These are phyloP conservation scores for Serinus canaria DNA, from an alignment of 2,113 vertebrate species.

Conservation along the genomic window DNA sequence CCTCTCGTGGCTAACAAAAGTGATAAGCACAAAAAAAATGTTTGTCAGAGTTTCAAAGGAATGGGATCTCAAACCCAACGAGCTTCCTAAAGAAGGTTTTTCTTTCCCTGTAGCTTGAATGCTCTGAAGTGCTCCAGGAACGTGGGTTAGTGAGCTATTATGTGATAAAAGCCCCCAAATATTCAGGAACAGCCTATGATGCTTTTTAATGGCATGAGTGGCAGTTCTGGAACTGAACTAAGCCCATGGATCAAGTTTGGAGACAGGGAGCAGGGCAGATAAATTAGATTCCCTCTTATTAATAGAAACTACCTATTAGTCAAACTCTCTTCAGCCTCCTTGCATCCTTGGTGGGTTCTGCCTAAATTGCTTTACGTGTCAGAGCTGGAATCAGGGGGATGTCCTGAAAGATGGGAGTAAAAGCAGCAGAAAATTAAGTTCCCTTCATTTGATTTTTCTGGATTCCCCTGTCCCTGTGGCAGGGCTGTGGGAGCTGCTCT, in stretches of 20 bases:
- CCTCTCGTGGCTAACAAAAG: neutral
- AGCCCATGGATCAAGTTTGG: neutral
- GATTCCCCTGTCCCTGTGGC: neutral
- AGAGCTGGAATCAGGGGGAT: neutral
- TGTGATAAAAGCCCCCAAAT: neutral
- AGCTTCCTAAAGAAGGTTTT: neutral
- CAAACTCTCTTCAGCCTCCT: neutral
- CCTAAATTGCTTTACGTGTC: neutral
- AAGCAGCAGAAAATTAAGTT: neutral
- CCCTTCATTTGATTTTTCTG: neutral
- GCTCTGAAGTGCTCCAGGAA: neutral
- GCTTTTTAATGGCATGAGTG: neutral
- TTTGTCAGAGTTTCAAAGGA: neutral
- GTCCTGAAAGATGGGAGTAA: neutral
- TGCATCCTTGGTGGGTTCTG: neutral
- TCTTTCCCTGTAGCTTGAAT: neutral
- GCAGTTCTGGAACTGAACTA: neutral
- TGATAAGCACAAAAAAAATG: neutral
- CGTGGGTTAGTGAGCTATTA: neutral
- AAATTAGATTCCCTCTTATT: constrained; percentile 34
- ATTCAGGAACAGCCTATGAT: neutral
- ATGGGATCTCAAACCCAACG: neutral
- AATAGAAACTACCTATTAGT: constrained; percentile 37
- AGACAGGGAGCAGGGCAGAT: neutral
- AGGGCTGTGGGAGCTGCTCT: neutral